Conservation (phyloP, 1,140 invertebrate genomes). For the Drosophila varians region DNA sequence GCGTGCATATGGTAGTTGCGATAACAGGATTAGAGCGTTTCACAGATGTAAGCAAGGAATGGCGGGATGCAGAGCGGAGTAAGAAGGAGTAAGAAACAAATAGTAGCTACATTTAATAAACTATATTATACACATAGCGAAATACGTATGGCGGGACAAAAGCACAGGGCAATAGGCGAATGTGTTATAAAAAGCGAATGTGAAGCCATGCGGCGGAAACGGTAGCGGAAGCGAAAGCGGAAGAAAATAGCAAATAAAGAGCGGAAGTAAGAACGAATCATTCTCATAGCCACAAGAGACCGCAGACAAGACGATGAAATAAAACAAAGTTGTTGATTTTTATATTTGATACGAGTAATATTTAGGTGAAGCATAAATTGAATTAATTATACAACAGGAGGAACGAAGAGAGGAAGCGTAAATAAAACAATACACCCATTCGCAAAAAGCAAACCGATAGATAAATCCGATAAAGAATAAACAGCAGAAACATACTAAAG, state of each 20-base stretch:
- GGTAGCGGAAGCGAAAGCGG: slow-evolving; percentile 14
- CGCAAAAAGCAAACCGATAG: slow-evolving; percentile 50
- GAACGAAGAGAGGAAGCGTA: slow-evolving; percentile 39
- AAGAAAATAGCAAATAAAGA: neutral
- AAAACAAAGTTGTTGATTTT: slow-evolving; percentile 83
- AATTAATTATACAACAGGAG: slow-evolving; percentile 77
- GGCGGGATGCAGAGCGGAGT: slow-evolving; percentile 3
- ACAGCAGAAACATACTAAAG: slow-evolving; percentile 55
- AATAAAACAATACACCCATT: slow-evolving; percentile 57
- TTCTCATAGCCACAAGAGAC: slow-evolving; percentile 71
- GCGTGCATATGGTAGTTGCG: slow-evolving; percentile 70
- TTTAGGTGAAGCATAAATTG: slow-evolving; percentile 80
- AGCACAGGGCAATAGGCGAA: slow-evolving; percentile 5
- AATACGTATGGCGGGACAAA: slow-evolving; percentile 53
- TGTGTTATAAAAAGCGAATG: slow-evolving; percentile 22
- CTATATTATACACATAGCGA: slow-evolving; percentile 74
- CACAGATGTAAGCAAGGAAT: slow-evolving; percentile 25
- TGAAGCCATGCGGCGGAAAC: neutral
- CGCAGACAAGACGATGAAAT: slow-evolving; percentile 48
- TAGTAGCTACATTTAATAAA: slow-evolving; percentile 79
- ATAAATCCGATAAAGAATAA: slow-evolving; percentile 53
- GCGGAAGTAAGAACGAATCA: slow-evolving; percentile 45
- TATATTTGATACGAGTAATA: slow-evolving; percentile 84
- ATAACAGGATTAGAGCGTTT: slow-evolving; percentile 65
- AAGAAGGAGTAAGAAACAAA: slow-evolving; percentile 56